These are phyloP conservation scores for Metaphire vulgaris DNA, from an alignment of 1,140 invertebrate genomes.

Conservation along the genomic window DNA sequence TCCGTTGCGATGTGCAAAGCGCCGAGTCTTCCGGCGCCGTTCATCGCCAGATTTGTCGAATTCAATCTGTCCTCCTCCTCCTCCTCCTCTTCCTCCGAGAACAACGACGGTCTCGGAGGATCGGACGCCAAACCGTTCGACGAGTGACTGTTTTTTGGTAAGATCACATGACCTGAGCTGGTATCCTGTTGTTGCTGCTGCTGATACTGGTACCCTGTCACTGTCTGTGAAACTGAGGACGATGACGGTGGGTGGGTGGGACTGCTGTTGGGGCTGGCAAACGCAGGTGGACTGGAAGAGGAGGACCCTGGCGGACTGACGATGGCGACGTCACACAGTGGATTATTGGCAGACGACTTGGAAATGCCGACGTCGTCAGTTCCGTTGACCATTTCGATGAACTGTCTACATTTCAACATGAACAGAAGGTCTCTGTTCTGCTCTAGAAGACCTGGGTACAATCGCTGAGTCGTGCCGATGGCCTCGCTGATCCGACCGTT, in stretches of 20 bases:
- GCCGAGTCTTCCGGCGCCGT: background rate
- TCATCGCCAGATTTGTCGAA: background rate
- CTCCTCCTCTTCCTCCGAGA: background rate
- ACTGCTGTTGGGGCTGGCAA: constrained; percentile 33
- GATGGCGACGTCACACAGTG: constrained; percentile 37
- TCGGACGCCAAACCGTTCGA: background rate
- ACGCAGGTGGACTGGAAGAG: constrained; percentile 24
- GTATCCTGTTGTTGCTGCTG: background rate
- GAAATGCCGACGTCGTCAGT: constrained; percentile 48
- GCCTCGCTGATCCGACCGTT: constrained; percentile 89
- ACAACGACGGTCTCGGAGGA: background rate
- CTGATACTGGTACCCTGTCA: constrained; percentile 34
- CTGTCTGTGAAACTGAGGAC: constrained; percentile 59
- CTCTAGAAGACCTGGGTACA: constrained; percentile 85
- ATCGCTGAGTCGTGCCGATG: constrained; percentile 75
- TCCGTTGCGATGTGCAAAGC: constrained; percentile 61
- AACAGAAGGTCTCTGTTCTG: constrained; percentile 83
- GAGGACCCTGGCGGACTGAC: constrained; percentile 39
- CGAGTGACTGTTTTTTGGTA: background rate
- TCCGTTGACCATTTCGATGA: constrained; percentile 73
- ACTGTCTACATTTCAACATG: constrained; percentile 91
- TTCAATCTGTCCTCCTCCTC: background rate
- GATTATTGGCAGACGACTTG: constrained; percentile 25
- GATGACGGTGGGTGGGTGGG: constrained; percentile 7
- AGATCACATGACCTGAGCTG: background rate